A percentile compares a stretch with the other conserved stretches of the same genome.
These are phyloP conservation scores for Meteorus colon DNA, from an alignment of 2,888 invertebrate species.

Conservation along the genomic window DNA sequence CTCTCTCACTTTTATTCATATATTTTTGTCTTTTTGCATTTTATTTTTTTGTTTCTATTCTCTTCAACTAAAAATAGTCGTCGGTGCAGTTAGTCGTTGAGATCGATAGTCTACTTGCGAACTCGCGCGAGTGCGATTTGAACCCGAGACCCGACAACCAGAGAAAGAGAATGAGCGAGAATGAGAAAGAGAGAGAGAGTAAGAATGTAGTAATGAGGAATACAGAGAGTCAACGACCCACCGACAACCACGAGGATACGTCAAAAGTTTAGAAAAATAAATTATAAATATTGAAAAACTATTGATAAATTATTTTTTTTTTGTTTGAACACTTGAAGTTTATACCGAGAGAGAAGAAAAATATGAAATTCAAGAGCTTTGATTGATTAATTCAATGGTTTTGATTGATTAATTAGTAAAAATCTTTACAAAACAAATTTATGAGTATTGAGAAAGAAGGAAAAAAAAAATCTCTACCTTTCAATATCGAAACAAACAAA, in stretches of 20 bases:
- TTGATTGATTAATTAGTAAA: too few species aligned
- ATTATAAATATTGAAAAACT: background rate
- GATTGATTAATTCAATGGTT: too few species aligned
- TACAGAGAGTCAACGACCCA: conserved; percentile 33
- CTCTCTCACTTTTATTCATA: background rate
- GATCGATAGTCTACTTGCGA: conserved; percentile 51
- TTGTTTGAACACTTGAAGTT: too few species aligned
- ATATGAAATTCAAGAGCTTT: background rate
- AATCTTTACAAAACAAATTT: too few species aligned
- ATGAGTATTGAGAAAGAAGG: too few species aligned
- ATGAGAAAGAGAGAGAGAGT: background rate
- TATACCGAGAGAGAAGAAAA: too few species aligned
- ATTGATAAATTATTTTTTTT: background rate
- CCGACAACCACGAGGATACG: conserved; percentile 17
- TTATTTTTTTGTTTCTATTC: conserved; percentile 9
- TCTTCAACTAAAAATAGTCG: conserved; percentile 42
- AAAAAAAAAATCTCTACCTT: too few species aligned
- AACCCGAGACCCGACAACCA: conserved; percentile 34
- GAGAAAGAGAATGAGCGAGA: conserved; percentile 38
- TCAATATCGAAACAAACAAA: too few species aligned
- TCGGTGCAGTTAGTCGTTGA: conserved; percentile 33
- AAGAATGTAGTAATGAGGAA: conserved; percentile 31
- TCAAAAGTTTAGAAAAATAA: background rate
- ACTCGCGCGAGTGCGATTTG: conserved; percentile 44
- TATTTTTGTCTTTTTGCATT: conserved; percentile 1